Percentiles rank a stretch among this genome's conserved stretches.
These are phyloP conservation scores for Zosterops borbonicus DNA, from an alignment of 2,113 vertebrate species.

Conservation along the genomic window DNA sequence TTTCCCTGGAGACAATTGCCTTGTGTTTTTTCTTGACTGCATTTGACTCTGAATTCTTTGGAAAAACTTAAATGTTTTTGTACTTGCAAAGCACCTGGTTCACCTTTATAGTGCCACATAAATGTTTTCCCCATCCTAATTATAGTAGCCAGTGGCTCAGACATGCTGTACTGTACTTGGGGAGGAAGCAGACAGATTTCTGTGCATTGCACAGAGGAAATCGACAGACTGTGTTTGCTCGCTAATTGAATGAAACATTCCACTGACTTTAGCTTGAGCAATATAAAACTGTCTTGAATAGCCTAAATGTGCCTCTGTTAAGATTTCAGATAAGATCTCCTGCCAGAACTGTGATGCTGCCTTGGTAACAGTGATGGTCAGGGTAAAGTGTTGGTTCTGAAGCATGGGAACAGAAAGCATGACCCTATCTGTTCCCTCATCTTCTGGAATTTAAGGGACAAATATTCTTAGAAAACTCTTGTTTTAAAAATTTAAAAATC, in stretches of 20 bases:
- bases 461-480: background rate
- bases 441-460: background rate
- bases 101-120: background rate
- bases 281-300: slow-evolving; percentile 23
- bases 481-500: background rate
- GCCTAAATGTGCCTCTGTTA: background rate
- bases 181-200: slow-evolving; percentile 41
- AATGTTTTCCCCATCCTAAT: background rate
- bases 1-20: background rate
- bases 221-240: slow-evolving; percentile 40
- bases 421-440: background rate
- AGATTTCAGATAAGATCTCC: slow-evolving; percentile 11
- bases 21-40: background rate
- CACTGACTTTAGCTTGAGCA: slow-evolving; percentile 28
- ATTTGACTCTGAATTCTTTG: background rate
- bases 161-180: background rate
- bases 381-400: background rate
- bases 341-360: background rate
- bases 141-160: slow-evolving; percentile 21
- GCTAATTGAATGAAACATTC: slow-evolving; percentile 61
- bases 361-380: background rate
- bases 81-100: background rate
- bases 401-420: background rate
- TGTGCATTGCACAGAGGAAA: slow-evolving; percentile 22
- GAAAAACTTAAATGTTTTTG: background rate